Evolutionary conservation across 2,888 invertebrate species (phyloP), one percentile per base, ranked within the genome.

Genomic region (Diaphora mendica): DNA sequence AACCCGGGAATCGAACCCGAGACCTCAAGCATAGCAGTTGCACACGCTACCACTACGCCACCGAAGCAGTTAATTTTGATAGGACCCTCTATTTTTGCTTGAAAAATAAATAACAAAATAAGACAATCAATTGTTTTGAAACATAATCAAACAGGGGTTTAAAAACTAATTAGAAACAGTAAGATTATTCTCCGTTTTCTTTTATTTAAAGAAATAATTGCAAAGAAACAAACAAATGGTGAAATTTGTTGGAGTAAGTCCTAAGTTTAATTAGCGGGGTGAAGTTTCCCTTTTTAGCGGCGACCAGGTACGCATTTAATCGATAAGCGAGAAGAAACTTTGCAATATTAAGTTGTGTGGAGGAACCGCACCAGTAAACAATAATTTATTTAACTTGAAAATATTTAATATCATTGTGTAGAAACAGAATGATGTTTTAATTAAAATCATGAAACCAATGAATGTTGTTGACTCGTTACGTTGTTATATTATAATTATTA

Each of bases 181-280:
- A 82, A 76, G 82, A 83, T 87, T 86, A 87, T 85, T 82, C 77
- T 78, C 73, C 82, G 81, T 86, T 87, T 83, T 86, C 82, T 86
- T 87, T 89, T 87, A 87, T 89, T 87, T 84, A 85, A 62, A 79
- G 73, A 84, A 82, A 86, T 85, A 86, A 85, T 85, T 80, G 74
- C 72, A 74, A 84, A 83, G 82, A 84, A 87, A 86, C 72, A 74
- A 84, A 83, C 81, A 83, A 87, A 86, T 85, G 86, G 82, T 79
- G 77, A 85, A 89, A 86, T 86, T 90, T 84, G 79, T 78, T 77
- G 79, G 76, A 85, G 78, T 77, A 87, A 90, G 83, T 86, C 86
- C 80, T 79, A 86, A 90, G 87, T 90, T 91, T 90, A 91, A 91
- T 91, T 90, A 90, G 88, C 80, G 80, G 82, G 80, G 84, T 84